Evolutionary conservation across 2,113 vertebrate species (phyloP), one percentile per base, ranked within the genome.

Genomic region (Microcebus murinus): DNA sequence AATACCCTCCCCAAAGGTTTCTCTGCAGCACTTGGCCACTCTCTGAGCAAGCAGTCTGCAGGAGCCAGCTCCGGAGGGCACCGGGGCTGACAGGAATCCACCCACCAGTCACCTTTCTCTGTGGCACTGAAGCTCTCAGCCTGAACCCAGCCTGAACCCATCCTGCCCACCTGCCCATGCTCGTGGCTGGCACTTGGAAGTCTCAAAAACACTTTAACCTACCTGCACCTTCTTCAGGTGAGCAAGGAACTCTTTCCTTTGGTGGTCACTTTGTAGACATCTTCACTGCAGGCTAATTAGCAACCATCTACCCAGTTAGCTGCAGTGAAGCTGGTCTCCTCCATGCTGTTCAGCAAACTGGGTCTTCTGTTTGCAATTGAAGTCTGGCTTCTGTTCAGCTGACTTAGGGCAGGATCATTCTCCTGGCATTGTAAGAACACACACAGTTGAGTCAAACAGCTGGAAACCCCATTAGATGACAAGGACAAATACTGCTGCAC

Each of bases 321-420:
- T 97, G 97, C 97, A 96, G 81, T 84, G 96, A 85, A 87, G 57
- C 80, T 77, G 87, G 80, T 88, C 91, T 96, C 70, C 90, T 83
- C 86, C 88, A 57, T 25, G 36, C 97, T 97, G 70, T 39, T 65
- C 81, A 81, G 90, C 93, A 97, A 97, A 96, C 96, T 95, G 81
- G 79, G 29, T 77, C 70, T 48, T 90, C 96, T 95, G 77, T 82
- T 96, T 96, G 96, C 90, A 67, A 63, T 82, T 95, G 21, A 42
- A 57, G 90, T 94, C 95, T 98, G 97, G 97, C 97, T 98, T 57
- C 90, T 81, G 91, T 98, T 98, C 96, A 97, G 97, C 97, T 97
- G 95, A 90, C 95, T 85, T 90, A 4, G 55, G 85, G 68, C 34
- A 95, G 90, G 42, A 63, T 92, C 68, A 39, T 95, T 52, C 93